phyloP scores from a whole-genome alignment of 2,888 invertebrate species.

The Cataglyphis livida region DNA sequence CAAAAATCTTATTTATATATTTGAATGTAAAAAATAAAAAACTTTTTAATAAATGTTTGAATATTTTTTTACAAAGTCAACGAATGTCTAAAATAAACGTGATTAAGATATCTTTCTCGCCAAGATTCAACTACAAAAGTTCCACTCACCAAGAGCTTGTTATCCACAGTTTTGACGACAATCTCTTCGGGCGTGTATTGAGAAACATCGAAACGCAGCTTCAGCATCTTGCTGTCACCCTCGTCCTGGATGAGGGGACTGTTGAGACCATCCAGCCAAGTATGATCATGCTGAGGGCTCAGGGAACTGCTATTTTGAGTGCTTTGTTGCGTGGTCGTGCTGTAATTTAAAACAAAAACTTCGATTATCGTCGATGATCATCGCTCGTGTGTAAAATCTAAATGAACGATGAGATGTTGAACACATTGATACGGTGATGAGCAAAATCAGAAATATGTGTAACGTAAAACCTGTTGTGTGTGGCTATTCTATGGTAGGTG shows the following conservation, averaged over 20 bases:
- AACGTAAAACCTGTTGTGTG: conserved; percentile 6
- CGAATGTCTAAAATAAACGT: neutral
- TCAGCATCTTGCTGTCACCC: conserved; percentile 96
- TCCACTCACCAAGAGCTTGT: conserved; percentile 94
- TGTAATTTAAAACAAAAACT: conserved; percentile 75
- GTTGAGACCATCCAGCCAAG: conserved; percentile 94
- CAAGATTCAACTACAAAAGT: neutral
- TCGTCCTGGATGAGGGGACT: conserved; percentile 98
- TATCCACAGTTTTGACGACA: conserved; percentile 99
- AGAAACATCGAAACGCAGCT: conserved; percentile 98
- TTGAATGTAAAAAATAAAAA: neutral
- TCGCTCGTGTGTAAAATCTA: neutral
- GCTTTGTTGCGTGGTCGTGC: conserved; percentile 89
- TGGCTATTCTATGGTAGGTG: conserved; percentile 42
- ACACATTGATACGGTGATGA: conserved; percentile 28
- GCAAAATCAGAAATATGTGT: neutral
- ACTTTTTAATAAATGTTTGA: neutral
- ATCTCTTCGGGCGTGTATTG: conserved; percentile 99
- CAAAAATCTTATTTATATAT: neutral
- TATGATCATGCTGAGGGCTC: conserved; percentile 85
- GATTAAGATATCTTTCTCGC: neutral
- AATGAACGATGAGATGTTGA: conserved; percentile 43
- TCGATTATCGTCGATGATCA: conserved; percentile 37
- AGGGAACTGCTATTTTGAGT: conserved; percentile 87
- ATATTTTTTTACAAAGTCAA: neutral